phyloP scores from a whole-genome alignment of 2,888 invertebrate species.

The Ganaspis brasiliensis region DNA sequence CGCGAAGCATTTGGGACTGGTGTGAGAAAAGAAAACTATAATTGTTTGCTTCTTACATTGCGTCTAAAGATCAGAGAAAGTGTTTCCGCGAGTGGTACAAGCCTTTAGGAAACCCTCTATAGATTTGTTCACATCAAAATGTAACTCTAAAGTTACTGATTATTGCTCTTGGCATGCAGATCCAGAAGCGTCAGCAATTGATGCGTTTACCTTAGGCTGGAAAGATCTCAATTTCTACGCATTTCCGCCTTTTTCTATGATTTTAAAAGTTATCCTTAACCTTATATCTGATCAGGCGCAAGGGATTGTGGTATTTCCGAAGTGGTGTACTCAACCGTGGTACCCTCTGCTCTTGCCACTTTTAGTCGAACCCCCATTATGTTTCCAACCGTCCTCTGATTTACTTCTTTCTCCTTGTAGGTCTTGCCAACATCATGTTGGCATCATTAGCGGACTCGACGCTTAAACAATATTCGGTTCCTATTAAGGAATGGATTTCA shows the following conservation, averaged over 20 bases:
- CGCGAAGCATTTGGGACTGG: slow-evolving; percentile 48
- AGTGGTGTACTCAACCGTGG: slow-evolving; percentile 16
- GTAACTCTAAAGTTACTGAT: too few species aligned
- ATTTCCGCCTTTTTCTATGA: slow-evolving; percentile 1
- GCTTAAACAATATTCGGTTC: slow-evolving; percentile 25
- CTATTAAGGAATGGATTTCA: slow-evolving; percentile 7
- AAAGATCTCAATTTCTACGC: slow-evolving; percentile 9
- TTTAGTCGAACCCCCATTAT: not conserved
- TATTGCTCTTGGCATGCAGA: too few species aligned
- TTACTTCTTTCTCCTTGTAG: slow-evolving; percentile 17
- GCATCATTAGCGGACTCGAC: slow-evolving; percentile 37
- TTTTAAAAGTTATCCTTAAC: not conserved
- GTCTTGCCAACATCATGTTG: not conserved
- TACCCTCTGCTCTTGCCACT: slow-evolving; percentile 11
- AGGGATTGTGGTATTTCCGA: slow-evolving; percentile 2
- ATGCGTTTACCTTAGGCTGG: too few species aligned
- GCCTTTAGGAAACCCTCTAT: too few species aligned
- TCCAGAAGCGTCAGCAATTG: too few species aligned
- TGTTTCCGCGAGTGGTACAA: too few species aligned
- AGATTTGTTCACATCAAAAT: too few species aligned
- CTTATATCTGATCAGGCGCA: slow-evolving; percentile 18
- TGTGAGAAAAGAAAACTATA: slow-evolving; percentile 52
- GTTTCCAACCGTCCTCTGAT: not conserved
- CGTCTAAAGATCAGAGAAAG: too few species aligned
- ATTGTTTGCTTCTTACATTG: slow-evolving; percentile 52